Conservation (phyloP, 1,140 invertebrate genomes). For the Pararge aegeria region DNA sequence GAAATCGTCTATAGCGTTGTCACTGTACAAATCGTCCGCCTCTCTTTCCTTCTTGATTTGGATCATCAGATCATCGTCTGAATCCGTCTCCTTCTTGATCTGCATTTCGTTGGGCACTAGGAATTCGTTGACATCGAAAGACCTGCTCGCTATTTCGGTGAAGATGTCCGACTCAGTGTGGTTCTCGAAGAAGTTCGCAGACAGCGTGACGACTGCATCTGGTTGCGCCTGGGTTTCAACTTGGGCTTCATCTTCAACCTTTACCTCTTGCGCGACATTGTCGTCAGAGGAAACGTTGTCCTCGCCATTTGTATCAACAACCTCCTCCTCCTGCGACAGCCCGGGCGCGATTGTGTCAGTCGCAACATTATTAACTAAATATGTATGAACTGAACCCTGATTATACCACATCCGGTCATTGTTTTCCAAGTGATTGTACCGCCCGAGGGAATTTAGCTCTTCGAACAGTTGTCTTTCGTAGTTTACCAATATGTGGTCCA, state of each 20-base stretch:
- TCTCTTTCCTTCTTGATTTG: constrained; percentile 51
- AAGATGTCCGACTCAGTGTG: constrained; percentile 60
- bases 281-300: constrained; percentile 66
- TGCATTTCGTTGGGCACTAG: constrained; percentile 58
- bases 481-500: constrained; percentile 86
- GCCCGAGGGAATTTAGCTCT: constrained; percentile 86
- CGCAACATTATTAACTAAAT: constrained; percentile 70
- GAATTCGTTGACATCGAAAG: constrained; percentile 69
- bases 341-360: constrained; percentile 60
- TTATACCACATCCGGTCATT: constrained; percentile 65
- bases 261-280: constrained; percentile 69
- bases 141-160: constrained; percentile 57
- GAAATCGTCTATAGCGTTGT: constrained; percentile 72
- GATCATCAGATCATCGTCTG: constrained; percentile 39
- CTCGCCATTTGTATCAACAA: constrained; percentile 37
- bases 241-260: constrained; percentile 57
- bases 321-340: constrained; percentile 42
- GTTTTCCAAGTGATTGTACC: constrained; percentile 53
- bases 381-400: constrained; percentile 63
- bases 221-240: constrained; percentile 31
- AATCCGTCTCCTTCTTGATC: constrained; percentile 58
- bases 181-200: constrained; percentile 57
- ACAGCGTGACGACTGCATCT: constrained; percentile 61
- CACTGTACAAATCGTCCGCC: constrained; percentile 54
- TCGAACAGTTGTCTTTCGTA: constrained; percentile 88